Evolutionary conservation across 2,113 vertebrate species (phyloP), one percentile per base, ranked within the genome.

Genomic region (Onychostruthus taczanowskii): DNA sequence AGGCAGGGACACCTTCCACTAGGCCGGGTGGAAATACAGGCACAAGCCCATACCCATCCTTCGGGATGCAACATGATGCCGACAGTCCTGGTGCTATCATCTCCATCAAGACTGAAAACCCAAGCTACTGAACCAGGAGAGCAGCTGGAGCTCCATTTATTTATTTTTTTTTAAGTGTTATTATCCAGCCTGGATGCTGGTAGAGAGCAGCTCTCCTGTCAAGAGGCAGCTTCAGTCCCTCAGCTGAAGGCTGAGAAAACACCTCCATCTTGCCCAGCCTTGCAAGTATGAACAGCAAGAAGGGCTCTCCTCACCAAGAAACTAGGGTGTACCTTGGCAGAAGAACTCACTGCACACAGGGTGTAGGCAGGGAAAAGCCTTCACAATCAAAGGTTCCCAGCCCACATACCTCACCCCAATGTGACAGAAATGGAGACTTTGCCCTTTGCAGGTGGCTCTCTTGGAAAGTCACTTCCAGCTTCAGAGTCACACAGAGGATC

Each of bases 391-490:
- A 77, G n/a, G 52, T 47, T 47, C 30, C 35, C 27, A 43, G 11
- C 31, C 66, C 24, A 9, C 0, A 0, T 19, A 37, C 9, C 47
- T 53, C 67, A 70, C 39, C 67, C 59, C 39, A 37, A 0, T 0
- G 2, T 35, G 49, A 61, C n/a, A 30, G 15, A 15, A 46, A 43
- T 30, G 15, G 28, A 83, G 50, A 58, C 30, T 4, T 16, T 61
- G 35, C 44, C 49, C 70, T 73, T 61, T 61, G 79, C 62, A 74
- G 35, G 46, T 9, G 30, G 26, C 49, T 73, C n/a, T 79, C 84
- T 31, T 83, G n/a, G 28, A 91, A 85, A 93, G 70, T 28, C 70
- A 87, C 41, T 41, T 84, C 70, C 55, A 77, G 44, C n/a, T 84
- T 20, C 53, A 8, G 31, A 89, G 56, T n/a, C 75, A 73, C 35